A percentile compares a stretch with the other conserved stretches of the same genome.
Evolutionary conservation across 2,888 invertebrate genomes (phyloP).

Genomic region (Pachydiplax longipennis): DNA sequence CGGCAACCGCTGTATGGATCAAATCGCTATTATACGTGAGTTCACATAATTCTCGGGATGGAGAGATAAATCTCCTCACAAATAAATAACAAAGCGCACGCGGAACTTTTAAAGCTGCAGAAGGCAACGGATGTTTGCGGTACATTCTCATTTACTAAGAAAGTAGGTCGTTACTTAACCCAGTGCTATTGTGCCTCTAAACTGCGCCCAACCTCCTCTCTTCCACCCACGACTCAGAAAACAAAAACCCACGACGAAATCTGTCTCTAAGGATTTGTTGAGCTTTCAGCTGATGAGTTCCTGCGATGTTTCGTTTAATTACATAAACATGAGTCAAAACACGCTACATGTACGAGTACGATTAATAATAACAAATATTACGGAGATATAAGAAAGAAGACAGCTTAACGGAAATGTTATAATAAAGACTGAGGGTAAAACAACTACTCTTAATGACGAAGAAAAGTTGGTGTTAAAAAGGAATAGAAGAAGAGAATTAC

Average conservation of each 20-base stretch:
- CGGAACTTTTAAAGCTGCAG: neutral
- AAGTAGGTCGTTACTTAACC: slow-evolving; percentile 1
- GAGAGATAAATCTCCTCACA: neutral
- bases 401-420: too few relatives aligned
- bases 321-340: neutral
- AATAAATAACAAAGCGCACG: neutral
- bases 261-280: neutral
- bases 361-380: neutral
- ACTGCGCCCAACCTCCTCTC: neutral
- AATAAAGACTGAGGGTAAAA: too few relatives aligned
- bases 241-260: neutral
- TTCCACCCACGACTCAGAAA: neutral
- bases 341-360: neutral
- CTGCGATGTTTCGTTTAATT: neutral
- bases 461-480: too few relatives aligned
- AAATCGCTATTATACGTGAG: too few relatives aligned
- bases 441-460: too few relatives aligned
- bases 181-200: neutral
- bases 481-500: too few relatives aligned
- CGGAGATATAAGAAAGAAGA: too few relatives aligned
- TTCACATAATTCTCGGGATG: too few relatives aligned
- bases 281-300: neutral
- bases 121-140: neutral
- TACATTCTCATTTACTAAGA: neutral
- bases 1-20: too few relatives aligned